Evolutionary conservation across 2,888 invertebrate genomes (phyloP).

Genomic region (Gerosis bhagava): DNA sequence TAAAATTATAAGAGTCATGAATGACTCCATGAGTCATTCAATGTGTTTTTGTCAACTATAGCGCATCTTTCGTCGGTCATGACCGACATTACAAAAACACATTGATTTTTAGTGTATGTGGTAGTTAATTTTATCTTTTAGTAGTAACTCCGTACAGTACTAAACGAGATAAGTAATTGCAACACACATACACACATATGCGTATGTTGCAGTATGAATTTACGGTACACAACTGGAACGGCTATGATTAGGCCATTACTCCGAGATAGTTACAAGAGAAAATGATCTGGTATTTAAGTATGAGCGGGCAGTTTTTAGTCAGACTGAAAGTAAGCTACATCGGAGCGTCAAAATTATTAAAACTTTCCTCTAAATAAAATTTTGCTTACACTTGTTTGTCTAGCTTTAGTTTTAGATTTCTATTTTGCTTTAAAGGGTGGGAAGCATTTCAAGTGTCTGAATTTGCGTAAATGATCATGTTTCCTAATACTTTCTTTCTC

Average conservation of each 20-base stretch:
- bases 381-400: too few species aligned
- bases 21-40: too few species aligned
- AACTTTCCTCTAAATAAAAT: slow-evolving; percentile 12
- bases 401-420: slow-evolving; percentile 25
- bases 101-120: too few species aligned
- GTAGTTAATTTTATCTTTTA: too few species aligned
- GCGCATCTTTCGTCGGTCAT: too few species aligned
- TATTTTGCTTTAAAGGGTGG: too few species aligned
- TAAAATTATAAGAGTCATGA: too few species aligned
- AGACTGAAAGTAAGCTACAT: slow-evolving; percentile 6
- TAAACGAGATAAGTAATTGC: too few species aligned
- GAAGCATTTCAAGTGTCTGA: neutral
- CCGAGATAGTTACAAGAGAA: slow-evolving; percentile 14
- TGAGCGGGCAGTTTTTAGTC: slow-evolving; percentile 21
- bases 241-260: slow-evolving; percentile 17
- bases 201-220: slow-evolving; percentile 13
- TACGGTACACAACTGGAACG: slow-evolving; percentile 16
- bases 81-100: too few species aligned
- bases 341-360: slow-evolving; percentile 1
- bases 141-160: too few species aligned
- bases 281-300: slow-evolving; percentile 21
- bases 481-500: slow-evolving; percentile 9
- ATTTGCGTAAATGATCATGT: slow-evolving; percentile 6
- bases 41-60: too few species aligned
- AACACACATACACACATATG: slow-evolving; percentile 5